Evolutionary conservation across 2,797 vertebrate species (phyloP).

Genomic region (Jordanella pulchra): DNA sequence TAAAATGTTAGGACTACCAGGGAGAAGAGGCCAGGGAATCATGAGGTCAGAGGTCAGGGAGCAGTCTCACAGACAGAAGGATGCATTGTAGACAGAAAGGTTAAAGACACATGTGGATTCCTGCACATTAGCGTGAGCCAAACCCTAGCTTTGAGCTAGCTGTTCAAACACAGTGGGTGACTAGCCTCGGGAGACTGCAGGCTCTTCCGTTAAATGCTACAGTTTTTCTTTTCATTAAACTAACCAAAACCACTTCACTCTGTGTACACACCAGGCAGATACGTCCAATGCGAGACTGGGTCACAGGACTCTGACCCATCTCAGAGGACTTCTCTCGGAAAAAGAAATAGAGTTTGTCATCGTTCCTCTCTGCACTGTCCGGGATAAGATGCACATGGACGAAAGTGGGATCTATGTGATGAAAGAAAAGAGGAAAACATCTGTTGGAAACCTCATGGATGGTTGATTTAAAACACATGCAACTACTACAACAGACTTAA

Average conservation of each 20-base stretch:
- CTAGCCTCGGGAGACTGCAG: conserved; percentile 28
- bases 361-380: conserved; percentile 93
- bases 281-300: conserved; percentile 93
- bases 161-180: conserved; percentile 38
- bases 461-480: conserved; percentile 36
- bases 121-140: conserved; percentile 69
- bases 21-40: conserved; percentile 61
- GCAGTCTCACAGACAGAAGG: conserved; percentile 66
- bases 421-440: conserved; percentile 38
- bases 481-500: conserved; percentile 13
- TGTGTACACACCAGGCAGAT: conserved; percentile 91
- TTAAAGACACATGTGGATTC: conserved; percentile 78
- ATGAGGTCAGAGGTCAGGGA: conserved; percentile 64
- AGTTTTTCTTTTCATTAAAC: conserved; percentile 52
- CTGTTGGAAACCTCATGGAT: conserved; percentile 27
- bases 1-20: conserved; percentile 42
- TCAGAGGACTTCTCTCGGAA: conserved; percentile 95
- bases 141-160: conserved; percentile 51
- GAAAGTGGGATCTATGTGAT: conserved; percentile 88
- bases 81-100: conserved; percentile 72
- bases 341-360: conserved; percentile 99
- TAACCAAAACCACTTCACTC: conserved; percentile 45
- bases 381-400: conserved; percentile 94
- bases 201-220: conserved; percentile 35
- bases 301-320: conserved; percentile 89